Percentiles rank a stretch among this genome's conserved stretches.
phyloP scores from a whole-genome alignment of 2,113 vertebrate genomes.

The Atherinomorus stipes region DNA sequence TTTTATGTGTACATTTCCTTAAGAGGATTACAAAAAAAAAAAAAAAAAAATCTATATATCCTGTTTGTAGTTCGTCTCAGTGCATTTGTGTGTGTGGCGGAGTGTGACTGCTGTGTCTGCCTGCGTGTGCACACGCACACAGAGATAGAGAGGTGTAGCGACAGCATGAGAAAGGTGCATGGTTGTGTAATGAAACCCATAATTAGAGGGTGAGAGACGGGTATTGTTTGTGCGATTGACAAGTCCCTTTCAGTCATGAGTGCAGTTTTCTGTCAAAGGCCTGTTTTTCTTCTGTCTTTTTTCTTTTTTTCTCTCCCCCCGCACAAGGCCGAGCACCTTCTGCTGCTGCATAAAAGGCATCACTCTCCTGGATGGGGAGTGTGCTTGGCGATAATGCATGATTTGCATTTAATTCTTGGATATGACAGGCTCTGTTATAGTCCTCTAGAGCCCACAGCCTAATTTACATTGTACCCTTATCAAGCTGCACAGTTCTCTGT shows the following conservation, averaged over 20 bases:
- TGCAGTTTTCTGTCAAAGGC: constrained; percentile 72
- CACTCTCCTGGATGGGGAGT: constrained; percentile 63
- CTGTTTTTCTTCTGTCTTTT: constrained; percentile 47
- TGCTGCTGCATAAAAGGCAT: constrained; percentile 62
- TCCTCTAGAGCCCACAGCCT: constrained; percentile 49
- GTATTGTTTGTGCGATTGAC: constrained; percentile 77
- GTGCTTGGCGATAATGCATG: constrained; percentile 70
- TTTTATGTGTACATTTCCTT: constrained; percentile 64
- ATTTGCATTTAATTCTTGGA: constrained; percentile 78
- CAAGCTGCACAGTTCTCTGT: constrained; percentile 68
- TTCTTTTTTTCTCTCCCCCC: constrained; percentile 1
- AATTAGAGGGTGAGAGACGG: constrained; percentile 71
- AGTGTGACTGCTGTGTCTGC: constrained; percentile 16
- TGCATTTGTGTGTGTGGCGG: constrained; percentile 6
- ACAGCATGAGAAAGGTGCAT: constrained; percentile 59
- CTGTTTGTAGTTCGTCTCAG: constrained; percentile 35
- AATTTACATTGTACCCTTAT: constrained; percentile 78
- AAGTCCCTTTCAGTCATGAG: constrained; percentile 75
- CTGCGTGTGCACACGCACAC: constrained; percentile 31
- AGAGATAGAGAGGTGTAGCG: constrained; percentile 53
- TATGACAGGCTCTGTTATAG: constrained; percentile 69
- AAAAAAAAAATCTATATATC: constrained; percentile 20
- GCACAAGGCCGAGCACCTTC: constrained; percentile 51
- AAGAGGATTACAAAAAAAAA: constrained; percentile 63
- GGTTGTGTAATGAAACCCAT: constrained; percentile 76